These are phyloP conservation scores for Elachura formosa DNA, from an alignment of 2,113 vertebrate genomes.

Conservation along the genomic window DNA sequence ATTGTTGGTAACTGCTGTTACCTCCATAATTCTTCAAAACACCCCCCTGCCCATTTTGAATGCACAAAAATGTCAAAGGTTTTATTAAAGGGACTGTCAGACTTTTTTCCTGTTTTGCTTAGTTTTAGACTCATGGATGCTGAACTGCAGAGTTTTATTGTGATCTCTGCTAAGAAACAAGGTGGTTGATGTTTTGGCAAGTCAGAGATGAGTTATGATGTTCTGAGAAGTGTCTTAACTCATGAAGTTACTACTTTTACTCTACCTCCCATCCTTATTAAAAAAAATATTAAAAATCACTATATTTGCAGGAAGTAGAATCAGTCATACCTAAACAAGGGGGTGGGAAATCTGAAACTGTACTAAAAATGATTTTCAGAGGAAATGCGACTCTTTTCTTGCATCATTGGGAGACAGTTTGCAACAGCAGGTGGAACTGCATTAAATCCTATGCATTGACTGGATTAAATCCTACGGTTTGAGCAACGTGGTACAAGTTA, in stretches of 20 bases:
- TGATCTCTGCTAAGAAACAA: background rate
- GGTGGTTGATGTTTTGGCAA: background rate
- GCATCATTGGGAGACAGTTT: background rate
- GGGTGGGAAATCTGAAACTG: background rate
- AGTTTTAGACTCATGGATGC: background rate
- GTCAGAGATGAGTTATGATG: background rate
- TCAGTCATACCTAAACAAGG: background rate
- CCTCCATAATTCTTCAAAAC: background rate
- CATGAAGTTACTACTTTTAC: background rate
- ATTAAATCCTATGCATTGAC: background rate
- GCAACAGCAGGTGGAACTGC: background rate
- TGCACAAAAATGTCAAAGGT: background rate
- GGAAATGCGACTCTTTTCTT: background rate
- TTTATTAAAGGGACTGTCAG: background rate
- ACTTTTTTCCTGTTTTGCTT: slow-evolving; percentile 22
- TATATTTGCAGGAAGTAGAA: background rate
- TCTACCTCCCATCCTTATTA: background rate
- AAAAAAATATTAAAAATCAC: background rate
- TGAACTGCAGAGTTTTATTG: background rate
- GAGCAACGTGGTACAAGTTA: background rate
- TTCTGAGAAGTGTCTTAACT: background rate
- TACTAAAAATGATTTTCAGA: background rate
- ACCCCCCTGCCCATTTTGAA: background rate
- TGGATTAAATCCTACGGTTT: background rate
- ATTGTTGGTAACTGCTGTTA: background rate